phyloP scores from a whole-genome alignment of 2,888 invertebrate genomes.

The Dryobota labecula region DNA sequence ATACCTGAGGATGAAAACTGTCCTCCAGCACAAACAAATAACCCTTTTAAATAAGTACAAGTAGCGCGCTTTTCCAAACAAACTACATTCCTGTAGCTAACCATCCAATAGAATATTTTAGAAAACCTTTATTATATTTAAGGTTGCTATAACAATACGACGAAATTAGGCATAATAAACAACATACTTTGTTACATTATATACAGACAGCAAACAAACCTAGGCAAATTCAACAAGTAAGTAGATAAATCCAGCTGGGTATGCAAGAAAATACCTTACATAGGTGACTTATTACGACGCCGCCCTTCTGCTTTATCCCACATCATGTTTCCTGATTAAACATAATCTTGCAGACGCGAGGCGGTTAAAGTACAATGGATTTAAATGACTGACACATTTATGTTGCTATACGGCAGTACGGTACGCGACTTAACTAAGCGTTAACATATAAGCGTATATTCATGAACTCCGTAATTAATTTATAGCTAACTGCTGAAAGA shows the following conservation, averaged over 20 bases:
- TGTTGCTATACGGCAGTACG: slow-evolving; percentile 43
- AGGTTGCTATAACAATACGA: neutral
- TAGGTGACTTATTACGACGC: slow-evolving; percentile 55
- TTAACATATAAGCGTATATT: slow-evolving; percentile 30
- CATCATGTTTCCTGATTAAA: slow-evolving; percentile 75
- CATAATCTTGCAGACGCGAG: slow-evolving; percentile 72
- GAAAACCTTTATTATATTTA: neutral
- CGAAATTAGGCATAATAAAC: neutral
- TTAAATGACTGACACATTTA: slow-evolving; percentile 67
- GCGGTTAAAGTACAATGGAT: slow-evolving; percentile 73
- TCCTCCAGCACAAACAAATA: neutral
- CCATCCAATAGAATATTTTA: neutral
- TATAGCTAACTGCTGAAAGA: slow-evolving; percentile 31
- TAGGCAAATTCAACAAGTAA: slow-evolving; percentile 54
- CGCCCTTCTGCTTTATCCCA: slow-evolving; percentile 63
- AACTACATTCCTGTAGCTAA: neutral
- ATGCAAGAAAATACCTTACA: slow-evolving; percentile 35
- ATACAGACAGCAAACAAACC: slow-evolving; percentile 7
- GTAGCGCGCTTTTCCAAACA: neutral
- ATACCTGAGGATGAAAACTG: neutral
- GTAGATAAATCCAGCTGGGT: slow-evolving; percentile 25
- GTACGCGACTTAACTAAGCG: slow-evolving; percentile 37
- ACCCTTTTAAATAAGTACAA: neutral
- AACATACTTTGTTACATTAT: neutral
- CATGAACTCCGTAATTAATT: slow-evolving; percentile 38